phyloP scores from a whole-genome alignment of 2,888 invertebrate genomes.

The Zeuzera pyrina region DNA sequence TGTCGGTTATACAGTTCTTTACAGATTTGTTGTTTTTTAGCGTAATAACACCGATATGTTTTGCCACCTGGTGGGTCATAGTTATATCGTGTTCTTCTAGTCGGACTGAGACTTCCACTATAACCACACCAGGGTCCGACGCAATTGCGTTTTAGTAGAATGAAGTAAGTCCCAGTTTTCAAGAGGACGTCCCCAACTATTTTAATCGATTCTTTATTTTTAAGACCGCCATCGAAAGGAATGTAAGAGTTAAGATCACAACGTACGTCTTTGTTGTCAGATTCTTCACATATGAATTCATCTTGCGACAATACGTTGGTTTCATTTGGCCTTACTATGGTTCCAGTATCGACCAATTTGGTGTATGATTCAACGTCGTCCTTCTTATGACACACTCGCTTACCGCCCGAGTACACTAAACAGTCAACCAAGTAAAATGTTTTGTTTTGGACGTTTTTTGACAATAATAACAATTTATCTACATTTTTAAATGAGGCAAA shows the following conservation, averaged over 20 bases:
- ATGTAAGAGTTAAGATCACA: constrained; percentile 48
- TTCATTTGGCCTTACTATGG: constrained; percentile 41
- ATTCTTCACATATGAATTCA: constrained; percentile 56
- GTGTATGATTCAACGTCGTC: constrained; percentile 31
- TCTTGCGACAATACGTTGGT: constrained; percentile 44
- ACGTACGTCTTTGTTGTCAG: constrained; percentile 24
- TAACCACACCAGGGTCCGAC: constrained; percentile 46
- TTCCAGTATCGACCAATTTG: constrained; percentile 42
- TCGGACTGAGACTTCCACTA: constrained; percentile 23
- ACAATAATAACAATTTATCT: constrained; percentile 49
- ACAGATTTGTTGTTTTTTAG: constrained; percentile 52
- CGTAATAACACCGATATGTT: constrained; percentile 48
- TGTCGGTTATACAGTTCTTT: too few species aligned
- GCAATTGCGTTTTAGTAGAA: constrained; percentile 35
- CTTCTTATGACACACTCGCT: constrained; percentile 50
- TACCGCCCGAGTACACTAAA: constrained; percentile 44
- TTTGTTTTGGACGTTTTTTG: constrained; percentile 36
- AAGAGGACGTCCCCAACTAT: constrained; percentile 35
- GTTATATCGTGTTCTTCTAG: constrained; percentile 19
- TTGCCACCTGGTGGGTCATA: constrained; percentile 43
- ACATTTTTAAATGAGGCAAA: constrained; percentile 46
- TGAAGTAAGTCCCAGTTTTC: constrained; percentile 32
- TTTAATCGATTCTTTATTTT: constrained; percentile 28
- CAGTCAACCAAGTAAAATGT: constrained; percentile 52
- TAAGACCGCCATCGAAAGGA: constrained; percentile 35